Evolutionary conservation across 2,797 vertebrate genomes (phyloP), one percentile per base, ranked within the genome.

Genomic region (Echeneis naucrates): DNA sequence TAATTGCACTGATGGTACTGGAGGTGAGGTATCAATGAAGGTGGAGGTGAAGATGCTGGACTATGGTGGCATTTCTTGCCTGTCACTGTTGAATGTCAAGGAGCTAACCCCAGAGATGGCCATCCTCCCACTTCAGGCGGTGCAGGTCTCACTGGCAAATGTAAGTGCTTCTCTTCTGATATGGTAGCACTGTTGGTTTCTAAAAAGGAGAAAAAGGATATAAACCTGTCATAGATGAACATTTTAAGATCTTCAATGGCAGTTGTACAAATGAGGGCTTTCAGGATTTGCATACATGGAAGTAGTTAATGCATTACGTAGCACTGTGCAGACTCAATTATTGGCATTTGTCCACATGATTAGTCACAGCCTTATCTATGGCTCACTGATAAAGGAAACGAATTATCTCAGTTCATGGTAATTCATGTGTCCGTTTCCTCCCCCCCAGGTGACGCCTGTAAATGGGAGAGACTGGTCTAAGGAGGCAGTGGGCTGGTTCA

Each of bases 31-130:
- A 4, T 86, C 88, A 45, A 87, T 95, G 73, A 77, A 81, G 26
- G 85, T 95, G 76, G 93, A 94, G 80, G 90, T 94, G 72, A 85
- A 66, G 78, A 88, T 89, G 78, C 76, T 95, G 80, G 95, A 95
- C 77, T 81, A 92, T 8, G 94, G 95, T 9, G 94, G 94, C 81
- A 75, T 75, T 3, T 77, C 72, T 55, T 81, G 87, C 48, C 55
- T 95, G 26, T 89, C 91, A 12, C 80, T 95, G 67, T 57, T 37
- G 21, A 76, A 92, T 37, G 53, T 94, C 19, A 92, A 84, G 70
- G 83, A 89, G 27, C 58, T 95, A 70, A 79, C 81, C 35, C 53
- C 64, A 53, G 86, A 91, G 71, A 60, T 91, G 77, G 63, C 87
- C 0, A 10, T 12, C 13, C 68, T 92, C 4, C 94, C 95, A 1